phyloP scores from a whole-genome alignment of 2,113 vertebrate genomes.

The Malurus elegans region DNA sequence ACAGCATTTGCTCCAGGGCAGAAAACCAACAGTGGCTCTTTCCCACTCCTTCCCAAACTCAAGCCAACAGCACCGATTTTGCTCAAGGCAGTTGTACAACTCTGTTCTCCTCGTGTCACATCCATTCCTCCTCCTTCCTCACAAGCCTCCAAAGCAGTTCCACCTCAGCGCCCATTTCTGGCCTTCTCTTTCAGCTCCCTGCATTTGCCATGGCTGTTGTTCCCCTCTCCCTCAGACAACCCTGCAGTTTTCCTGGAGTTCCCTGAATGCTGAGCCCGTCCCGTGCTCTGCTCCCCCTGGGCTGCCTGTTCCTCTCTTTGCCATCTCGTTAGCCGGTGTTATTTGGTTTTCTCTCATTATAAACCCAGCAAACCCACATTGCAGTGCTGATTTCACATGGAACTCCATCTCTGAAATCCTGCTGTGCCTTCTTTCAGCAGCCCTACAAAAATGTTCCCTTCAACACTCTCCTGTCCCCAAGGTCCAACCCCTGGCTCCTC shows the following conservation, averaged over 20 bases:
- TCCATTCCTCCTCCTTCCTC: not conserved
- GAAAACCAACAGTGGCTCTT: not conserved
- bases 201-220: not conserved
- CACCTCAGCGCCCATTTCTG: not conserved
- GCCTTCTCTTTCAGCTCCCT: not conserved
- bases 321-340: rapidly evolving
- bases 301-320: not conserved
- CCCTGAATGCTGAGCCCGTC: not conserved
- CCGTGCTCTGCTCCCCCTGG: not conserved
- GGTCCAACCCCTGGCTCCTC: not conserved
- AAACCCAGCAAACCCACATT: not conserved
- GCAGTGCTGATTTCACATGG: not conserved
- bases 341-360: not conserved
- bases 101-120: not conserved
- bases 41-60: not conserved
- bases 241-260: not conserved
- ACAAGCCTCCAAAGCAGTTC: not conserved
- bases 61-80: not conserved
- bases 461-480: rapidly evolving
- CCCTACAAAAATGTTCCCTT: not conserved
- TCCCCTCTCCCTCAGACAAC: not conserved
- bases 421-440: not conserved
- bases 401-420: not conserved
- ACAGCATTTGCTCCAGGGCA: not conserved
- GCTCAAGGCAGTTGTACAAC: not conserved